Evolutionary conservation across 2,797 vertebrate genomes (phyloP), one percentile per base, ranked within the genome.

Genomic region (Sebastes alutus): DNA sequence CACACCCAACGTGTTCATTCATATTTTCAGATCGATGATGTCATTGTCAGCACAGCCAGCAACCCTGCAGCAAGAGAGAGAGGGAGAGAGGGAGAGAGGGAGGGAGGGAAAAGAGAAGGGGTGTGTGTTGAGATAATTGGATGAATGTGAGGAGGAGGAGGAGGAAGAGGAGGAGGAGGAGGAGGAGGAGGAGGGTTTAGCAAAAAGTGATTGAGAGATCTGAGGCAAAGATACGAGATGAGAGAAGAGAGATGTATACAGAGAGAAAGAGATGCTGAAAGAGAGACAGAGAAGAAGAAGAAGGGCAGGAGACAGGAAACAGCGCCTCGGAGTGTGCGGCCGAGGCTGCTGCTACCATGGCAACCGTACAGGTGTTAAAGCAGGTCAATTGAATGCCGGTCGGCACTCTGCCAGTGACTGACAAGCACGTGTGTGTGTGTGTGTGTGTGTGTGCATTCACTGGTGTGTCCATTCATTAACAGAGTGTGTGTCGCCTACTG

Each of bases 331-430:
- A 82, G 54, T 62, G 63, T 67, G 49, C 42, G 30, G 67, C 60
- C 3, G 33, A 42, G 74, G 80, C 78, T 63, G 71, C 73, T 81
- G 93, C 93, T 94, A 72, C 89, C 80, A 86, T 88, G 87, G 88
- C 62, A 86, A 94, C 91, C 69, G 1, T 67, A 90, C 93, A 95
- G 94, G 93, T 95, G 93, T 90, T 89, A 75, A 93, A 91, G 88
- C 90, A 78, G 91, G 93, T 94, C 91, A 94, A 90, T 91, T 72
- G 86, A 88, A 88, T 79, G 88, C 83, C 9, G 13, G 32, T 82
- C 61, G 72, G 82, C 59, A 2, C 7, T 11, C 52, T 20, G 83
- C 80, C 86, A 85, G 52, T n/a, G 35, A 33, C 49, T 52, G 25
- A 22, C 25, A 52, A 66, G 73, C 77, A 32, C 38, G 80, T 78